Evolutionary conservation across 2,888 invertebrate species (phyloP), one percentile per base, ranked within the genome.

Genomic region (Didymodactylos carnosus): DNA sequence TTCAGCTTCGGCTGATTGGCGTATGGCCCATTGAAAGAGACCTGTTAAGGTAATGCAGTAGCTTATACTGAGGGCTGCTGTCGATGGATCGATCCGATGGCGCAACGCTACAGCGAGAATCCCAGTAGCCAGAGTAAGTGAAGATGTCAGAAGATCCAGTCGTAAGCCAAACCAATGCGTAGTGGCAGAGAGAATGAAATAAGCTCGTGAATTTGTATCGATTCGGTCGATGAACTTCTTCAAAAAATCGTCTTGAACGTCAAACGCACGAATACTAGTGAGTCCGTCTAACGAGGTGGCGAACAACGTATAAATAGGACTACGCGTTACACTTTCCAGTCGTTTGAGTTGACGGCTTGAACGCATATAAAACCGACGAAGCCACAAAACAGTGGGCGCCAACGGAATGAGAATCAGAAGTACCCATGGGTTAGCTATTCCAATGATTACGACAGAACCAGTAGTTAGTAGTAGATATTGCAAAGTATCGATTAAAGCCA

Each of bases 151-250:
- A 46, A 46, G 86, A 82, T 97, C 97, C 79, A 97, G 84, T 87
- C 91, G 91, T 80, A 93, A 90, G 0, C 93, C 94, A 80, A 97
- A 93, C 78, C 95, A 94, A 76, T 94, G 88, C 25, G 91, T 91
- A 8, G 91, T 89, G 0, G 91, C 88, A 73, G 95, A 88, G 82
- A 92, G 93, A 79, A 92, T 86, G 81, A 89, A 94, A 90, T 91
- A 95, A 10, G 94, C 90, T 1, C 94, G 90, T 73, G 92, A 91
- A 80, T 95, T 93, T 7, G 87, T 81, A 80, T 91, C 87, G 78
- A 83, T 82, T 75, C 82, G 82, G 23, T 78, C 76, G 76, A 83
- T 81, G 79, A 84, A 86, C 77, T 82, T 82, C 35, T 79, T 86
- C 69, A 87, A 87, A 62, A 94, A 88, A 35, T 89, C 87, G 73